Evolutionary conservation across 1,140 invertebrate species (phyloP).

Genomic region (Eulimnadia texana): DNA sequence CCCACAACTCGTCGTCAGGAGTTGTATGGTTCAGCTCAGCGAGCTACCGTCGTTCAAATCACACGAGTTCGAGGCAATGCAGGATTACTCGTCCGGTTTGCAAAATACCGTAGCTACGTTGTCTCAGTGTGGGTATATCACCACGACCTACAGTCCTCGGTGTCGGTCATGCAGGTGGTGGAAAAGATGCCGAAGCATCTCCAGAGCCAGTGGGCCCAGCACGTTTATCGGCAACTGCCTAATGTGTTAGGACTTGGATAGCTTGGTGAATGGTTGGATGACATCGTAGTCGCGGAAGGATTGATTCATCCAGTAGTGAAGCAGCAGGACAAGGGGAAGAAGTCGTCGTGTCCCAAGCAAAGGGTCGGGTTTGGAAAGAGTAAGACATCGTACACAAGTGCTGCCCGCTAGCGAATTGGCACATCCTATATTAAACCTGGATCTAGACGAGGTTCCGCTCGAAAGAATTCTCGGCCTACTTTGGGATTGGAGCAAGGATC

Average conservation of each 20-base stretch:
- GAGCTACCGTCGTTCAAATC: neutral
- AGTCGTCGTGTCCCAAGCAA: no score
- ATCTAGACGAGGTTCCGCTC: neutral
- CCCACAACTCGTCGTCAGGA: neutral
- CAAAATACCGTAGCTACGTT: neutral
- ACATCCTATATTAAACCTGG: neutral
- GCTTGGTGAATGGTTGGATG: neutral
- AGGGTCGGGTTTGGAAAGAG: no score
- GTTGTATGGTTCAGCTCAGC: neutral
- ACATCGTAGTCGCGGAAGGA: neutral
- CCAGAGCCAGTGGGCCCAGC: neutral
- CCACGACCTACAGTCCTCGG: neutral
- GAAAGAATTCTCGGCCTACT: constrained; percentile 1
- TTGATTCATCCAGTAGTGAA: neutral
- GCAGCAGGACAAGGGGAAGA: neutral
- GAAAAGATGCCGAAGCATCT: neutral
- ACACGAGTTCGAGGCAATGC: neutral
- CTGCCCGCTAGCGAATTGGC: neutral
- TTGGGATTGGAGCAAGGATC: neutral
- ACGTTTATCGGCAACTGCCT: neutral
- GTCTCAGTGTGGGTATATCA: neutral
- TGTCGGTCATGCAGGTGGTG: neutral
- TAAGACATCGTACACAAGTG: no score
- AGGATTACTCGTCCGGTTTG: neutral
- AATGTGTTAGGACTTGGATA: neutral